A percentile compares a stretch with the other conserved stretches of the same genome.
Evolutionary conservation across 2,797 vertebrate species (phyloP).

Genomic region (Acestrorhynchus altus): DNA sequence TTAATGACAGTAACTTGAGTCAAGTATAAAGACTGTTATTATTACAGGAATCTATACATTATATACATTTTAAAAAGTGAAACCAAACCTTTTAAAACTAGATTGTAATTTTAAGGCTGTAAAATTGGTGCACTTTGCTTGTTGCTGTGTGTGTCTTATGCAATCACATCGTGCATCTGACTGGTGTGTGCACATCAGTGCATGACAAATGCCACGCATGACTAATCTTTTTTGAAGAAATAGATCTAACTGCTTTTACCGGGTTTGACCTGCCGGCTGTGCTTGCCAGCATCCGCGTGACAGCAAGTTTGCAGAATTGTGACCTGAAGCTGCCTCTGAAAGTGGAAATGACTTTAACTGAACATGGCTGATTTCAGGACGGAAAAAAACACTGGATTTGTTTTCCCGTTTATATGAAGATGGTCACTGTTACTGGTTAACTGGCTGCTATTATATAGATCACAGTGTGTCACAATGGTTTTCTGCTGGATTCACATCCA

Average conservation of each 20-base stretch:
- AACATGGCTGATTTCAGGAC: background rate
- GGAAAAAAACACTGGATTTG: background rate
- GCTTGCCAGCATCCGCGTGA: background rate
- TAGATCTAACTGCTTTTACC: background rate
- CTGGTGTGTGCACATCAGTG: constrained; percentile 8
- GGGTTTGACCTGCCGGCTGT: background rate
- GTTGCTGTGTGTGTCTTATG: background rate
- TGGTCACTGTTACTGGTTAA: no score
- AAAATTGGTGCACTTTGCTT: background rate
- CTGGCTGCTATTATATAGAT: background rate
- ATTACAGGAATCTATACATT: no score
- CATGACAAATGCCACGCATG: constrained; percentile 19
- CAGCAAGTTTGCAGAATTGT: background rate
- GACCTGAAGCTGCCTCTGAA: constrained; percentile 2
- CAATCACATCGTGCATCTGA: background rate
- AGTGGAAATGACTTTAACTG: background rate
- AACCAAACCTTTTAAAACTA: no score
- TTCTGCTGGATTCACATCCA: no score
- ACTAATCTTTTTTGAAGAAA: background rate
- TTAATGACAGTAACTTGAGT: no score
- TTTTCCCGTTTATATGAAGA: background rate
- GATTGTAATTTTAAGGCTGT: background rate
- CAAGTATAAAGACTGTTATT: no score
- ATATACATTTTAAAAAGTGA: no score
- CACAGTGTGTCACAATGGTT: background rate